Base-by-base conservation (phyloP, 2,797 vertebrate genomes). In the Gadopsis bispinosus region DNA sequence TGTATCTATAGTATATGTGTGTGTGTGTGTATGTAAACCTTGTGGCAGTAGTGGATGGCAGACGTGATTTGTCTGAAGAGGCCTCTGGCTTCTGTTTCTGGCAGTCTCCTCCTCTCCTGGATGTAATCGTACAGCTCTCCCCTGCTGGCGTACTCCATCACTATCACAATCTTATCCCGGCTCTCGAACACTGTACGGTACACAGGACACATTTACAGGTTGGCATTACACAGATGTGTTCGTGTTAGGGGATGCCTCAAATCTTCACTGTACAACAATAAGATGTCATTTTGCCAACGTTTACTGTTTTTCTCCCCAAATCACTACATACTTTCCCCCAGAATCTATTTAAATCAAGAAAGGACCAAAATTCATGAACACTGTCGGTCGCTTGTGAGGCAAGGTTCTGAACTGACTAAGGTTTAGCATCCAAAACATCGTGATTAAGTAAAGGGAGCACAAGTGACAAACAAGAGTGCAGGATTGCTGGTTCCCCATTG, bases 111-210 rank as follows among this genome's bases (percentile, higher is more conserved):
- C 79, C 89, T 95, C 75, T 95, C 91, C 72, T 95, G 95, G 73
- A 96, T 94, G 83, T 95, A 96, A 75, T 96, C 96, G 11, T 96
- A 96, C 50, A 96, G 91, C 89, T 96, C 96, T 74, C 96, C 96
- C 60, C 93, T 91, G 85, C 94, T 95, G 84, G 95, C 95, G 31
- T 93, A 96, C 85, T 96, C 96, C 96, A 96, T 96, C 89, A 96
- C 95, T 5, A 96, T 96, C 87, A 96, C 95, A 0, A 96, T 96
- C 89, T 96, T 96, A 77, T 96, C 96, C 69, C 94, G 90, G 86
- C 94, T 96, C 91, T 96, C 96, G 69, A 96, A 96, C 84, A 96
- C 96, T 96, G 89, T 50, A 71, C 26, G 69, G 71, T 17, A 81
- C 67, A 87, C 29, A 70, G 39, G 20, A 26, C 48, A 62, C 35